Percentiles rank a stretch among this genome's conserved stretches.
These are phyloP conservation scores for Brevimyrus niger DNA, from an alignment of 2,113 vertebrate species.

Conservation along the genomic window DNA sequence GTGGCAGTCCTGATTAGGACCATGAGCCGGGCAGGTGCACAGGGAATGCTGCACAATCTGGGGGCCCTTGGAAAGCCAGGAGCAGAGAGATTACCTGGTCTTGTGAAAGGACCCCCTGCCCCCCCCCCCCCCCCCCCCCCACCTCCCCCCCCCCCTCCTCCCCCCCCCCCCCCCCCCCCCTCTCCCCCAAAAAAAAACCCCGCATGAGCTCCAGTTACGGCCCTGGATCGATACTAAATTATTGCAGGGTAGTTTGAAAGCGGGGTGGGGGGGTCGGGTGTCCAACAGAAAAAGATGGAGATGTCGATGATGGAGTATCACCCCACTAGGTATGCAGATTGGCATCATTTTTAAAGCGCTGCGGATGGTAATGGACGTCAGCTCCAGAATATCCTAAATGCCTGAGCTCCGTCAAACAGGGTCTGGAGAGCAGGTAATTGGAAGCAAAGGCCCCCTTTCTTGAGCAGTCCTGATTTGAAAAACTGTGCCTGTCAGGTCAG, in stretches of 20 bases:
- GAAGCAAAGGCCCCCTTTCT: not conserved
- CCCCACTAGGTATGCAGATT: not conserved
- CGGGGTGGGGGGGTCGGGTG: not conserved
- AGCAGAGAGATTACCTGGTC: not conserved
- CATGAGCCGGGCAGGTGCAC: not conserved
- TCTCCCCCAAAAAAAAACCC: constrained; percentile 36
- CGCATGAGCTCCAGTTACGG: constrained; percentile 38
- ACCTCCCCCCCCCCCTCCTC: constrained; percentile 5
- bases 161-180: constrained; percentile 2
- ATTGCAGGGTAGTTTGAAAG: not conserved
- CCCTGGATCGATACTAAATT: constrained; percentile 36
- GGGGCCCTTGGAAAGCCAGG: not conserved
- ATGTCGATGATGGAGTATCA: not conserved
- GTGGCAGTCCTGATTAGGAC: not conserved
- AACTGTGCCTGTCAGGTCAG: not conserved
- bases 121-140: constrained; percentile 6
- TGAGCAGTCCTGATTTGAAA: not conserved
- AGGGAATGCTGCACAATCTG: not conserved
- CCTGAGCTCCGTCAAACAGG: not conserved
- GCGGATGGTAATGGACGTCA: not conserved
- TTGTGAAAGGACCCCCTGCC: not conserved
- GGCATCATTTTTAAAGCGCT: not conserved
- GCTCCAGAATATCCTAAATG: not conserved
- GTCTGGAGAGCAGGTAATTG: not conserved
- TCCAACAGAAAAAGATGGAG: not conserved